Percentiles rank a stretch among this genome's conserved stretches.
Conservation (phyloP, 2,797 vertebrate species). For the Myiothlypis chrysogaster region DNA sequence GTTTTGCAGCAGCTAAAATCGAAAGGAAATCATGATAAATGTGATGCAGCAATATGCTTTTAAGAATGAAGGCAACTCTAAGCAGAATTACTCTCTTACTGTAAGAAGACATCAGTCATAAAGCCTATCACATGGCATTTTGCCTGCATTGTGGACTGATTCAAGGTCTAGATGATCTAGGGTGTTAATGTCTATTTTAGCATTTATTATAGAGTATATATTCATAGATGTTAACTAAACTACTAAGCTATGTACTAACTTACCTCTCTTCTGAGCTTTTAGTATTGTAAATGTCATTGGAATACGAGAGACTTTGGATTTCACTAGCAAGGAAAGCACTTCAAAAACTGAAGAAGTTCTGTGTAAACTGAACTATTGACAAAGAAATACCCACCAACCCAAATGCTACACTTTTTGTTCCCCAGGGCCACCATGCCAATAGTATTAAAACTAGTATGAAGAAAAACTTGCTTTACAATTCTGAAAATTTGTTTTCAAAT, state of each 20-base stretch:
- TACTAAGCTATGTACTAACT: not conserved
- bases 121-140: not conserved
- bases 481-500: not conserved
- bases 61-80: not conserved
- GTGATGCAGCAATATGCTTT: not conserved
- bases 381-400: not conserved
- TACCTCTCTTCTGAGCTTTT: not conserved
- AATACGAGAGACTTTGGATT: not conserved
- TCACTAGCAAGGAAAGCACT: not conserved
- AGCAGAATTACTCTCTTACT: not conserved
- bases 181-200: not conserved
- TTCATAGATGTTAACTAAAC: not conserved
- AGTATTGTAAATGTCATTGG: not conserved
- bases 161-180: not conserved
- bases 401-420: not conserved
- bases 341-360: not conserved
- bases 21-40: not conserved
- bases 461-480: not conserved
- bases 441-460: not conserved
- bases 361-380: not conserved
- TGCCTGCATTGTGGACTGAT: not conserved
- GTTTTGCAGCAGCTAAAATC: not conserved
- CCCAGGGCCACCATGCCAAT: not conserved
- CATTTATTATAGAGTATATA: not conserved
- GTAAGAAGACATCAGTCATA: not conserved